Conservation (phyloP, 2,888 invertebrate species). For the Sisyra nigra region DNA sequence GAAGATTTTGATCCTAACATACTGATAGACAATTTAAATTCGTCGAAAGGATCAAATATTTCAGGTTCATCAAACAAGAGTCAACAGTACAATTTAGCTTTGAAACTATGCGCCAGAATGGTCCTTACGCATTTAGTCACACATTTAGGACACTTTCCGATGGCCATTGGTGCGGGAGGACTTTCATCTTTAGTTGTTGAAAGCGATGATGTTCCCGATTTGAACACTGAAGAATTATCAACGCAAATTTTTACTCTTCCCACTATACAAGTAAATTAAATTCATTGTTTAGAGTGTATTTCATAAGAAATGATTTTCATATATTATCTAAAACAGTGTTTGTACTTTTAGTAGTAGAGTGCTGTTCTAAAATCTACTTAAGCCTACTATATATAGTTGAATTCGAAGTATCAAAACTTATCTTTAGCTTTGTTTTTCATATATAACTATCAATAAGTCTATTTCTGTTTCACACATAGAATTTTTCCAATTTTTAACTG, state of each 20-base stretch:
- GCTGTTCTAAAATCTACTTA: no score
- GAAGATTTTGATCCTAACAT: constrained; percentile 62
- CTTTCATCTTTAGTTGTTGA: constrained; percentile 83
- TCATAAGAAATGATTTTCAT: background rate
- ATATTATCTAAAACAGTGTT: no score
- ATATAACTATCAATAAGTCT: no score
- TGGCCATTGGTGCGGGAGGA: constrained; percentile 76
- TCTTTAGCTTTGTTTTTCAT: no score
- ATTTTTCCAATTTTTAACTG: no score
- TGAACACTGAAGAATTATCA: constrained; percentile 57
- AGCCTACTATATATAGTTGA: no score
- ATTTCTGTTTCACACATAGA: no score
- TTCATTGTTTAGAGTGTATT: background rate
- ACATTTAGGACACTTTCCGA: constrained; percentile 88
- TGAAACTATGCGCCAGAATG: constrained; percentile 38
- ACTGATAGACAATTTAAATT: constrained; percentile 48
- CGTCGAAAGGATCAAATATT: constrained; percentile 19
- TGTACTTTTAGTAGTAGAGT: no score
- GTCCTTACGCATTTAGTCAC: constrained; percentile 74
- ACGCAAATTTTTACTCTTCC: constrained; percentile 70
- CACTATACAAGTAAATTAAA: constrained; percentile 44
- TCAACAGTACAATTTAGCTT: constrained; percentile 34
- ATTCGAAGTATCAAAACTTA: no score
- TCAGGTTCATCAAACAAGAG: constrained; percentile 31
- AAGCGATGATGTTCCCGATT: constrained; percentile 70